Percentiles rank a stretch among this genome's conserved stretches.
These are phyloP conservation scores for Drosophila koepferae DNA, from an alignment of 2,888 invertebrate genomes.

Conservation along the genomic window DNA sequence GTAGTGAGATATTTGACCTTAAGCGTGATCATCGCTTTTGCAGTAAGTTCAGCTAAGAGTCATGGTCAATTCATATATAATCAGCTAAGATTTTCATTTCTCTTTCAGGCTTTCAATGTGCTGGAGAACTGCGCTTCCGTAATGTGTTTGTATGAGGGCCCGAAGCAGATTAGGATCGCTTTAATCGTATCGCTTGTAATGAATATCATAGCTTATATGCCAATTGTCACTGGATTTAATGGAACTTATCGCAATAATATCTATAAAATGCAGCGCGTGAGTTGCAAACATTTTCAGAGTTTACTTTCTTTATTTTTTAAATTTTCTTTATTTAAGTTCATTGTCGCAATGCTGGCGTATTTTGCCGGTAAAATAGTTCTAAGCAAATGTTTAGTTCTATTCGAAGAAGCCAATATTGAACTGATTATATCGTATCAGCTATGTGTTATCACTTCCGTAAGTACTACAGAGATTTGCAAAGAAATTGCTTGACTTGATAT, in stretches of 20 bases:
- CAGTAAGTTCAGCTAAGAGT: slow-evolving; percentile 24
- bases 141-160: slow-evolving; percentile 1
- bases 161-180: background rate
- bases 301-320: background rate
- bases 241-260: slow-evolving; percentile 13
- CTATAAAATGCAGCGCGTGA: slow-evolving; percentile 29
- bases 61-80: background rate
- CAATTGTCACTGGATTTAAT: slow-evolving; percentile 24
- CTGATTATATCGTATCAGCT: slow-evolving; percentile 26
- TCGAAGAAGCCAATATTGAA: background rate
- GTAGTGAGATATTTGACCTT: slow-evolving; percentile 9
- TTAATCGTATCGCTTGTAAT: slow-evolving; percentile 21
- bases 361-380: slow-evolving; percentile 35
- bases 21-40: background rate
- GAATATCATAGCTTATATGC: slow-evolving; percentile 15
- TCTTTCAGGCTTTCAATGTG: slow-evolving; percentile 23
- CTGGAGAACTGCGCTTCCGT: slow-evolving; percentile 8
- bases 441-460: slow-evolving; percentile 25
- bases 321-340: slow-evolving; percentile 21
- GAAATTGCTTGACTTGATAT: accelerated
- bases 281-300: background rate
- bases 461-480: background rate
- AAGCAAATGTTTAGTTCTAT: background rate
- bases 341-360: slow-evolving; percentile 20
- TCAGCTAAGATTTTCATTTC: no score